phyloP scores from a whole-genome alignment of 2,888 invertebrate species.

The Mamestra brassicae region DNA sequence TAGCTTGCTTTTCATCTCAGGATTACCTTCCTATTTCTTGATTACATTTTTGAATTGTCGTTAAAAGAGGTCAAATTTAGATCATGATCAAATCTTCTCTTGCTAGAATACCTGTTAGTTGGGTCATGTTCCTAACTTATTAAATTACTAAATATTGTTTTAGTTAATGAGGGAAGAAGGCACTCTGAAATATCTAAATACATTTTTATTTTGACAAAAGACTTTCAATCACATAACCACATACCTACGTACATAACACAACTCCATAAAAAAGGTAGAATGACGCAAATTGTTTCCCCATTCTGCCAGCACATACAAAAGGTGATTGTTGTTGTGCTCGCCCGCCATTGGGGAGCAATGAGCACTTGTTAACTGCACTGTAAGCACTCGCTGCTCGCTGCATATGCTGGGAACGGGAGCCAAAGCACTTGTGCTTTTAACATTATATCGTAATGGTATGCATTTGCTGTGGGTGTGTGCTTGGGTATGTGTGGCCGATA shows the following conservation, averaged over 20 bases:
- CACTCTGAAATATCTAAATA: too few species aligned
- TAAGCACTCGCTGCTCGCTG: constrained; percentile 56
- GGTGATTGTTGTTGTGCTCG: constrained; percentile 63
- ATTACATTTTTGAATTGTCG: too few species aligned
- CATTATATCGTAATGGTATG: constrained; percentile 41
- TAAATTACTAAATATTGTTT: too few species aligned
- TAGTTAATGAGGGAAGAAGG: too few species aligned
- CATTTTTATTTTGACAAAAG: too few species aligned
- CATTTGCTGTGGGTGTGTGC: constrained; percentile 22
- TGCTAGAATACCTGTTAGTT: too few species aligned
- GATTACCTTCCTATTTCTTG: too few species aligned
- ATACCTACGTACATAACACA: not conserved
- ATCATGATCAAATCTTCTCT: too few species aligned
- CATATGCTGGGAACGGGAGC: constrained; percentile 16
- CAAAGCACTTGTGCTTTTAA: constrained; percentile 52
- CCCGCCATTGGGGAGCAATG: constrained; percentile 50
- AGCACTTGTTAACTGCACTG: constrained; percentile 61
- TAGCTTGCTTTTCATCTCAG: too few species aligned
- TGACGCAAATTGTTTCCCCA: constrained; percentile 54
- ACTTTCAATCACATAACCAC: not conserved
- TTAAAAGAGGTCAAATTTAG: too few species aligned
- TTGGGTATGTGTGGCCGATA: not conserved
- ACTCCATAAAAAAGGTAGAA: constrained; percentile 27
- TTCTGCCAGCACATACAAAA: constrained; percentile 55
- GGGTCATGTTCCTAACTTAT: too few species aligned